Evolutionary conservation across 2,113 vertebrate genomes (phyloP).

Genomic region (Choloepus hoffmanni): DNA sequence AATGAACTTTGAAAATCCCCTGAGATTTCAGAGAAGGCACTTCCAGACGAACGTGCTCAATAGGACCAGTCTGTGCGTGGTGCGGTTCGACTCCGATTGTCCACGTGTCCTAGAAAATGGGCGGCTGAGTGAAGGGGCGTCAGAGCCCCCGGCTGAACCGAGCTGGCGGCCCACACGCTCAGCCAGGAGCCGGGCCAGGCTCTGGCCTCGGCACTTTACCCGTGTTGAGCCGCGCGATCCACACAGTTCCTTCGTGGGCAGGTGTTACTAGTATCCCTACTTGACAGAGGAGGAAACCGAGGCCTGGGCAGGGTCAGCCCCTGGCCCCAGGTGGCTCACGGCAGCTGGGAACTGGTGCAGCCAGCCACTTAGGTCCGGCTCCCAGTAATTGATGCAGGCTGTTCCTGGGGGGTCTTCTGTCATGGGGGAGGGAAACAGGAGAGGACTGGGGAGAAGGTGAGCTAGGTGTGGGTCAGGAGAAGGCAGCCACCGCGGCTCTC

Average conservation of each 20-base stretch:
- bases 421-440: not conserved
- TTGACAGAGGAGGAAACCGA: not conserved
- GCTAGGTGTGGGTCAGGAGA: fast-evolving
- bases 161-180: too few relatives aligned
- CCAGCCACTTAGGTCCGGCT: not conserved
- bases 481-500: fast-evolving
- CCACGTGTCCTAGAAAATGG: too few relatives aligned
- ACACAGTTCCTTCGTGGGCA: fast-evolving
- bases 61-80: fast-evolving
- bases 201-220: too few relatives aligned
- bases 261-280: fast-evolving
- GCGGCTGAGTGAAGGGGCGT: too few relatives aligned
- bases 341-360: not conserved
- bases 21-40: not conserved
- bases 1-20: not conserved
- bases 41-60: fast-evolving
- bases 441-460: not conserved
- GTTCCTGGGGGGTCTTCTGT: fast-evolving
- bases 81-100: too few relatives aligned
- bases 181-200: too few relatives aligned
- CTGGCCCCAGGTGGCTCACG: not conserved
- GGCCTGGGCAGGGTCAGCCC: too few relatives aligned
- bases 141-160: too few relatives aligned
- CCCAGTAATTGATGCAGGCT: not conserved
- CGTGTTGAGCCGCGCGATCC: fast-evolving